Evolutionary conservation across 2,797 vertebrate species (phyloP), one percentile per base, ranked within the genome.

Genomic region (Takifugu ocellatus): DNA sequence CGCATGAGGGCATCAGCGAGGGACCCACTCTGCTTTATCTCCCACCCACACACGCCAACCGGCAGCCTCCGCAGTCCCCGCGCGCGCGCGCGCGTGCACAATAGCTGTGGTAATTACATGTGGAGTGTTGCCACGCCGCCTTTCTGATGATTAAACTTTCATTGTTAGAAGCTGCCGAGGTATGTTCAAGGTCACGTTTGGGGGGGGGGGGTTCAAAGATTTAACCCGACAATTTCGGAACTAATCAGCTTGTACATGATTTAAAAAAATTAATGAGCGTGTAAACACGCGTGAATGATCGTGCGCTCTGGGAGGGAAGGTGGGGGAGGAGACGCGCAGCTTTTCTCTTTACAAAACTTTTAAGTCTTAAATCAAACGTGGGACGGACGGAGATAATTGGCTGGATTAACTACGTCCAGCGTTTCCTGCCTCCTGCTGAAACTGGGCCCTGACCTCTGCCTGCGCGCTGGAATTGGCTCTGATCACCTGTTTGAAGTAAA

Each of bases 401-500:
- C 69, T 72, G 44, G 14, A 59, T 52, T 49, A 48, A 26, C 61
- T 48, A 1, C 57, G 72, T 81, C 70, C 56, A 59, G 51, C 42
- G n/a, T 2, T 48, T 51, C 14, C 27, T 4, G 58, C 56, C 54
- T 63, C 68, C 46, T 6, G 3, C 57, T 61, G 68, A 77, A 72
- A 70, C 53, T 81, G 82, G 83, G 79, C 79, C 17, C 14, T 16
- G 54, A 24, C 39, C 9, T 15, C 49, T 15, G 10, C 49, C 21
- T 42, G 25, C 36, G 21, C 14, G 33, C 27, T 70, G 68, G 72
- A 81, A 53, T 82, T 86, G 84, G 87, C 82, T 77, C 61, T 25
- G 27, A n/a, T 71, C 66, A 70, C 62, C 68, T 63, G 68, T 84
- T 81, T 86, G 78, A 88, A 75, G 81, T 81, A 75, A 82, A 86